A percentile compares a stretch with the other conserved stretches of the same genome.
Conservation (phyloP, 2,797 vertebrate genomes). For the Morus bassanus region DNA sequence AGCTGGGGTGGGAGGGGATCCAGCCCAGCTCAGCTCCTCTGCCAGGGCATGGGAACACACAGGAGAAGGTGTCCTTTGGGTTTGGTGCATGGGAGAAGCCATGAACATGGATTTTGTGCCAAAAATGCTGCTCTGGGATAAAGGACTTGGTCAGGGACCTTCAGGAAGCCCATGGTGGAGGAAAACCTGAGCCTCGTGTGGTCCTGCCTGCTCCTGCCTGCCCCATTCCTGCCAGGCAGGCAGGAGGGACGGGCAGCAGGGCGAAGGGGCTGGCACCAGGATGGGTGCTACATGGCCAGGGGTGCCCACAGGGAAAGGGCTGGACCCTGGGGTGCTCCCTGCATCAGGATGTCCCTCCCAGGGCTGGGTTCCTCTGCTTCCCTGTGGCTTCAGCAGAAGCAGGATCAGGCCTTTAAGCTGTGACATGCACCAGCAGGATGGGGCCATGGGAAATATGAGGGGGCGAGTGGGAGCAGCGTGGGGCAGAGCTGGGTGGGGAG, state of each 20-base stretch:
- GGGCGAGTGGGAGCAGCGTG: rapidly evolving
- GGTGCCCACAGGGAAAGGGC: rapidly evolving
- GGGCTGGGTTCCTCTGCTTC: background rate
- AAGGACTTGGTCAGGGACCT: background rate
- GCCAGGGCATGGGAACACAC: rapidly evolving
- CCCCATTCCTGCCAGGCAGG: rapidly evolving
- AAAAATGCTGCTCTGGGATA: background rate
- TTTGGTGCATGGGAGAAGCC: background rate
- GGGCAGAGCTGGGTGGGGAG: rapidly evolving
- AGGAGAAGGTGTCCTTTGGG: background rate
- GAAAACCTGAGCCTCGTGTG: background rate
- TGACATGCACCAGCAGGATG: rapidly evolving
- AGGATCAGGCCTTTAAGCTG: background rate
- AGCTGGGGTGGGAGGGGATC: background rate
- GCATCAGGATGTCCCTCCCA: rapidly evolving
- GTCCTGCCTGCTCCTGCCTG: background rate
- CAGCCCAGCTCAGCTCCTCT: background rate
- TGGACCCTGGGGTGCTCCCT: background rate
- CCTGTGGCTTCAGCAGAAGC: background rate
- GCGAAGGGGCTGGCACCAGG: rapidly evolving
- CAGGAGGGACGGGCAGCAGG: background rate
- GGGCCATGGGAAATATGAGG: background rate
- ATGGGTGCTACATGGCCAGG: rapidly evolving
- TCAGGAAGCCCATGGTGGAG: background rate
- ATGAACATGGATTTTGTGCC: rapidly evolving